Evolutionary conservation across 2,888 invertebrate genomes (phyloP), one percentile per base, ranked within the genome.

Genomic region (Pollenia labialis): DNA sequence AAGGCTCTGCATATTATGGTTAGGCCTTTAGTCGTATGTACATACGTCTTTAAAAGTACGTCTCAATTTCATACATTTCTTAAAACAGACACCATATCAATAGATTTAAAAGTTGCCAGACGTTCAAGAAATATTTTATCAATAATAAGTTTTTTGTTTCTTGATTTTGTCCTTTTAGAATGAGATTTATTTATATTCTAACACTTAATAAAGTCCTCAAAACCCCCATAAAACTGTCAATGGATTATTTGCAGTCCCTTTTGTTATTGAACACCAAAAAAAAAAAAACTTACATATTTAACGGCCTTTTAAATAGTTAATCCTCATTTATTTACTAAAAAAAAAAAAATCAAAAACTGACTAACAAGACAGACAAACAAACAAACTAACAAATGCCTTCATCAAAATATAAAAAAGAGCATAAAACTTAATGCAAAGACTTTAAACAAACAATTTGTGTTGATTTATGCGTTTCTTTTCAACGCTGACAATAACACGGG

Each of bases 381-480:
- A 44, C 69, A 58, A 66, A 72, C n/a, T 56, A 75, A 60, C 42
- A 69, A 68, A 66, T 66, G 46, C 72, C 23, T 44, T 75, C 18
- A 44, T 48, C 46, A 60, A 44, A 69, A 44, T 48, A 52, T 52
- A 44, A 69, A 60, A 60, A 58, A 52, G 23, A 68, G 54, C n/a
- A 62, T 16, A 68, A 62, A 52, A 62, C 71, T 76, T 56, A n/a
- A 74, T 4, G 42, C n/a, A 8, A n/a, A 81, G 56, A 60, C 46
- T 42, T 1, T 7, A 79, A 75, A 60, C 52, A 71, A 82, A 82
- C 80, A 72, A 72, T 81, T 76, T 82, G 75, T 80, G 82, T 82
- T 86, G 82, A 86, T 86, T 86, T 86, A 86, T 86, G 79, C 54
- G 82, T 75, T 82, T 85, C 79, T 81, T 64, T 77, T 71, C 56